Evolutionary conservation across 2,113 vertebrate genomes (phyloP).

Genomic region (Casuarius casuarius): DNA sequence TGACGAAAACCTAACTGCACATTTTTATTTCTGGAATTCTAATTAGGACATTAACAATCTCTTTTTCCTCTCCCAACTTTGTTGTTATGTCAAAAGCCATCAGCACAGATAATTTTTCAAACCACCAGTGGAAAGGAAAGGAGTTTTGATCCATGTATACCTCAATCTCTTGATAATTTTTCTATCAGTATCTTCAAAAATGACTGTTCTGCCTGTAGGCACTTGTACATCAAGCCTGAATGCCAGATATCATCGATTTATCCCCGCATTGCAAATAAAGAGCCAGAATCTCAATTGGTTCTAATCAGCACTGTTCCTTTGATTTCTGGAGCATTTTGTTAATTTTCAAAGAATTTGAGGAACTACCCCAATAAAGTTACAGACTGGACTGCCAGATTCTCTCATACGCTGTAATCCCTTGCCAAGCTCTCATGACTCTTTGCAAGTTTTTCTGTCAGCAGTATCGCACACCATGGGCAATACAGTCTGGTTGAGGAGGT

Average conservation of each 20-base stretch:
- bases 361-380: conserved; percentile 12
- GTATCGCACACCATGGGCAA: neutral
- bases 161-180: conserved; percentile 43
- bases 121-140: conserved; percentile 69
- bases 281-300: conserved; percentile 48
- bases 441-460: neutral
- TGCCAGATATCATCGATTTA: conserved; percentile 58
- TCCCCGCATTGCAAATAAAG: conserved; percentile 74
- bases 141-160: conserved; percentile 59
- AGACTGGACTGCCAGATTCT: neutral
- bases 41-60: conserved; percentile 26
- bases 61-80: neutral
- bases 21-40: conserved; percentile 59
- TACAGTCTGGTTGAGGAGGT: neutral
- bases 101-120: conserved; percentile 52
- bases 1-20: conserved; percentile 61
- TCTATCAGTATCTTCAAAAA: conserved; percentile 38
- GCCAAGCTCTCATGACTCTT: neutral
- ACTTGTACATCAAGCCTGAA: conserved; percentile 63
- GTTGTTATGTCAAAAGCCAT: conserved; percentile 39
- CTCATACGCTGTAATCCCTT: conserved; percentile 30
- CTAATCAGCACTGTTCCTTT: conserved; percentile 13
- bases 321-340: neutral
- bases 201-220: conserved; percentile 60
- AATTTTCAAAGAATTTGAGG: conserved; percentile 13